Base-by-base conservation (phyloP, 2,888 invertebrate species). In the Eupelmus urozonus region DNA sequence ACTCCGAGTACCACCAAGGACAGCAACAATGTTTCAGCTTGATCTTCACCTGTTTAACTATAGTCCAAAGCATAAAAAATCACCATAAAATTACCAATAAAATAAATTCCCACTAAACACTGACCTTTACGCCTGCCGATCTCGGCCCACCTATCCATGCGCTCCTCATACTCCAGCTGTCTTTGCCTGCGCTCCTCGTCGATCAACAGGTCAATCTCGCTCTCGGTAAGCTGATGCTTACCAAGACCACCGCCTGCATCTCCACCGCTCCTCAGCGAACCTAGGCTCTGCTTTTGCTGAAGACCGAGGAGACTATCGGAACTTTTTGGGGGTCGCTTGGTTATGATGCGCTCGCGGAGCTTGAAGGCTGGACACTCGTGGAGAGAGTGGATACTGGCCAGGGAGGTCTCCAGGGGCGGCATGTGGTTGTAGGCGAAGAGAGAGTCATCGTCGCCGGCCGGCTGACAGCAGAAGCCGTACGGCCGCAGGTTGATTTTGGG, bases 1-100 rank as follows among this genome's bases (percentile, higher is more conserved):
- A 82, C 66, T 86, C 87, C 70, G 85, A 84, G 59, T 86, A 87
- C 87, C 87, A 87, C 49, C 81, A 80, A 4, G 87, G 87, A 23
- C 45, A 45, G 4, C 7, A 53, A 11, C 70, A 62, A 5, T 55
- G 59, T 53, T 72, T 29, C 1, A 25, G 13, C 7, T 55, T 59
- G 16, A 27, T 29, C n/a, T 16, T 34, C 34, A 34, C 27, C 7
- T 29, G 29, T 9, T 16, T n/a, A 34, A 51, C n/a, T 53, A 11
- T 13, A 34, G 42, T 55, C 0, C n/a, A 42, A 42, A 45, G 0
- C 49, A 49, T 13, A 34, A 34, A 34, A 34, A 34, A 34, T 34
- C 9, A 34, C 3, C 9, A 34, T 34, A 34, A 34, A 34, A 34
- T 34, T 34, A 34, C n/a, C n/a, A 34, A 34, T 5, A 34, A 34